phyloP scores from a whole-genome alignment of 2,113 vertebrate species.

The Lathamus discolor region DNA sequence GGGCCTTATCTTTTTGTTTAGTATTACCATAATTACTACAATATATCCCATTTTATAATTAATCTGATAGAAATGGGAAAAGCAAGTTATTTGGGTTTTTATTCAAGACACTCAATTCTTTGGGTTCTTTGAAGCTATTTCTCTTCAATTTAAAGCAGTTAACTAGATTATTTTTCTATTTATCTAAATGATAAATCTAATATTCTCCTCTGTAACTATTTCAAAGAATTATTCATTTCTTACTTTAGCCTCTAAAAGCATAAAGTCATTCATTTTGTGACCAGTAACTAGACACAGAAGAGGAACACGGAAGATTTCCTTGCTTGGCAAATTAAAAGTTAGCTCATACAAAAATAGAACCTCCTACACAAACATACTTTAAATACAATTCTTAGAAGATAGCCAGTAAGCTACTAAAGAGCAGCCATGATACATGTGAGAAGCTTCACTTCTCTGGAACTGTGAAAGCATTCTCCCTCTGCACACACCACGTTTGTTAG shows the following conservation, averaged over 20 bases:
- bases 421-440: not conserved
- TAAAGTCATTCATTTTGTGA: not conserved
- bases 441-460: not conserved
- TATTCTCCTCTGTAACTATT: not conserved
- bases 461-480: not conserved
- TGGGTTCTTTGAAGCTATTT: not conserved
- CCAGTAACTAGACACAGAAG: not conserved
- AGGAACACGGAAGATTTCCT: not conserved
- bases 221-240: not conserved
- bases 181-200: not conserved
- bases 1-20: not conserved
- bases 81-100: not conserved
- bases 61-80: not conserved
- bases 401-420: not conserved
- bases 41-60: not conserved
- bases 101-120: not conserved
- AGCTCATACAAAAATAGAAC: slow-evolving; percentile 13
- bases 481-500: not conserved
- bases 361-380: slow-evolving; percentile 27
- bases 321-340: not conserved
- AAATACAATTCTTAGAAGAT: slow-evolving; percentile 24
- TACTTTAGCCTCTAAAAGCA: not conserved
- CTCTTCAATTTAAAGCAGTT: not conserved
- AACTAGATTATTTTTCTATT: not conserved
- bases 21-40: not conserved